Conservation (phyloP, 2,113 vertebrate genomes). For the Myrmophylax atrothorax region DNA sequence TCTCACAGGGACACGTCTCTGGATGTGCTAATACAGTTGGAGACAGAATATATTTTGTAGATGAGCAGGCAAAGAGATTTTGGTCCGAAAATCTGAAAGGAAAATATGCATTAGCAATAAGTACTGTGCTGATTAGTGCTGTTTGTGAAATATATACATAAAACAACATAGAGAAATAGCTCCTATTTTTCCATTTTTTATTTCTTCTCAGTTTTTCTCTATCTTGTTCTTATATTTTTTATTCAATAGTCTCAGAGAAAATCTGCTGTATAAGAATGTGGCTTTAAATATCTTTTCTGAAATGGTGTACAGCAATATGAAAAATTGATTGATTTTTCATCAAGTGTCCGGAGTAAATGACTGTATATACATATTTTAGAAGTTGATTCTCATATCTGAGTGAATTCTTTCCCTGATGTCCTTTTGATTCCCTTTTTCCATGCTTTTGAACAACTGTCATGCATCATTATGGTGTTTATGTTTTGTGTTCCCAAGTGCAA, state of each 20-base stretch:
- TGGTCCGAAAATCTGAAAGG: background rate
- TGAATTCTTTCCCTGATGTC: background rate
- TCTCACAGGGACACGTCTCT: background rate
- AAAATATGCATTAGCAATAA: background rate
- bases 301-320: background rate
- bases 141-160: background rate
- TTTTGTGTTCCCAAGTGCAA: background rate
- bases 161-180: background rate
- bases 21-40: background rate
- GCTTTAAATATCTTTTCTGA: background rate
- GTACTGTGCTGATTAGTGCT: background rate
- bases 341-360: background rate
- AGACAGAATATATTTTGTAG: background rate
- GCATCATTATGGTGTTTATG: background rate
- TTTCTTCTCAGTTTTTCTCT: background rate
- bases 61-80: background rate
- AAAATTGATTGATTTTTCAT: background rate
- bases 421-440: background rate
- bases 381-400: background rate
- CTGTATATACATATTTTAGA: background rate
- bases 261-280: background rate
- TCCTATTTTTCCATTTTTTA: background rate
- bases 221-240: background rate
- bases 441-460: background rate
- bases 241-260: background rate